Percentiles rank a stretch among this genome's conserved stretches.
Evolutionary conservation across 1,140 invertebrate genomes (phyloP).

Genomic region (Caenorhabditis briggsae): DNA sequence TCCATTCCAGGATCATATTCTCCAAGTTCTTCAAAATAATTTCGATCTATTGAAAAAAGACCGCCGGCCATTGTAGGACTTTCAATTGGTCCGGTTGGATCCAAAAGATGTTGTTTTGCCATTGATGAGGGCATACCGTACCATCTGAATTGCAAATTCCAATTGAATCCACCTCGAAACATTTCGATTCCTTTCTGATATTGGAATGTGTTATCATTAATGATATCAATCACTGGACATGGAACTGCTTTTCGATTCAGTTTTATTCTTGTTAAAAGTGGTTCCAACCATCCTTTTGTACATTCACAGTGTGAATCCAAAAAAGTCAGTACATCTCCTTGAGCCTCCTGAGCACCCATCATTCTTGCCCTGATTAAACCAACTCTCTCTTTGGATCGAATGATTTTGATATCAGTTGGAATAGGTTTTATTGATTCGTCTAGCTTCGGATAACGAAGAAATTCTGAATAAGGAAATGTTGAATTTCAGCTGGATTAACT

Average conservation of each 20-base stretch:
- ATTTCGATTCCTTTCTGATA: constrained; percentile 97
- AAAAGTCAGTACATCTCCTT: constrained; percentile 87
- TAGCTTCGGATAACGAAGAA: constrained; percentile 82
- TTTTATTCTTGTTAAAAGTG: constrained; percentile 85
- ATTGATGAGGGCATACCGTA: constrained; percentile 79
- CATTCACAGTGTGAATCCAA: constrained; percentile 94
- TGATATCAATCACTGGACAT: constrained; percentile 94
- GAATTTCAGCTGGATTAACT: background rate
- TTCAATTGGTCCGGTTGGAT: constrained; percentile 74
- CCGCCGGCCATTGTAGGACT: constrained; percentile 96
- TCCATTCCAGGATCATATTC: constrained; percentile 98
- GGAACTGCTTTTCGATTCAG: constrained; percentile 85
- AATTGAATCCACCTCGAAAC: constrained; percentile 98
- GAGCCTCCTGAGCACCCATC: constrained; percentile 85
- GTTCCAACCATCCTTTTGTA: constrained; percentile 90
- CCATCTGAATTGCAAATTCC: constrained; percentile 87
- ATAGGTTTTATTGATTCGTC: constrained; percentile 87
- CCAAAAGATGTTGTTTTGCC: constrained; percentile 65
- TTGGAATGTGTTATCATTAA: constrained; percentile 92
- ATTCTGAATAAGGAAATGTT: constrained; percentile 77
- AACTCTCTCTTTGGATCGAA: constrained; percentile 84
- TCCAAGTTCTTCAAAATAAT: constrained; percentile 91
- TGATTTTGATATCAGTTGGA: constrained; percentile 81
- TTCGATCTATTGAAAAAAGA: constrained; percentile 89
- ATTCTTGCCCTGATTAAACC: constrained; percentile 90